A percentile compares a stretch with the other conserved stretches of the same genome.
Conservation (phyloP, 2,113 vertebrate genomes). For the Manacus vitellinus region DNA sequence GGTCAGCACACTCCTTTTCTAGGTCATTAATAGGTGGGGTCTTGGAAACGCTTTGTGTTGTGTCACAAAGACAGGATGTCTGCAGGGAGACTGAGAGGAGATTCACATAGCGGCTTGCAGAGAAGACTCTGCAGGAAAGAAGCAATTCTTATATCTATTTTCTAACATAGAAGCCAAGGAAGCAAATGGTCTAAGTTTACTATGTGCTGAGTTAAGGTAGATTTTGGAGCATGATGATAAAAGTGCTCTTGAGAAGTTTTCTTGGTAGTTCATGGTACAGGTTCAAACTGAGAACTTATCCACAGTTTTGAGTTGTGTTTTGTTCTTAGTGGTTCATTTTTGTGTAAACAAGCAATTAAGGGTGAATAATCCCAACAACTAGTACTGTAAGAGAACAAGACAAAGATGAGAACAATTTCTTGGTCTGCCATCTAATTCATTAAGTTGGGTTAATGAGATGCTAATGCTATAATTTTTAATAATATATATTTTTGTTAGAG, state of each 20-base stretch:
- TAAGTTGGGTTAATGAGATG: not conserved
- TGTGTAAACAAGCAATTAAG: not conserved
- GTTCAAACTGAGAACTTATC: not conserved
- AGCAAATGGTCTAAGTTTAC: not conserved
- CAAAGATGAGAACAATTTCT: not conserved
- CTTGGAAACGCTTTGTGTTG: not conserved
- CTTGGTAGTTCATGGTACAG: not conserved
- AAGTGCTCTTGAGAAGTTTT: not conserved
- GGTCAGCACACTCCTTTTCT: not conserved
- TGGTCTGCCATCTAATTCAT: not conserved
- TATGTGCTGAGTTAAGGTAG: not conserved
- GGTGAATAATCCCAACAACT: not conserved
- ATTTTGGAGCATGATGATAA: not conserved
- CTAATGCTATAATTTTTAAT: not conserved
- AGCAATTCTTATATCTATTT: conserved; percentile 2
- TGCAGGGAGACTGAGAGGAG: not conserved
- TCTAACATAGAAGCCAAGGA: not conserved
- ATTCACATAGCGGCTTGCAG: not conserved
- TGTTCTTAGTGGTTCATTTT: not conserved
- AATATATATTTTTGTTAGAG: not conserved
- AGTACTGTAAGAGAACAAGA: not conserved
- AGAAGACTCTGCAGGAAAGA: not conserved
- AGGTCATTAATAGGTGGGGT: not conserved
- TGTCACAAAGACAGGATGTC: conserved; percentile 32
- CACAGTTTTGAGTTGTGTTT: not conserved